Percentiles rank a stretch among this genome's conserved stretches.
Evolutionary conservation across 2,113 vertebrate species (phyloP).

Genomic region (Stomatorhinus ivindoensis): DNA sequence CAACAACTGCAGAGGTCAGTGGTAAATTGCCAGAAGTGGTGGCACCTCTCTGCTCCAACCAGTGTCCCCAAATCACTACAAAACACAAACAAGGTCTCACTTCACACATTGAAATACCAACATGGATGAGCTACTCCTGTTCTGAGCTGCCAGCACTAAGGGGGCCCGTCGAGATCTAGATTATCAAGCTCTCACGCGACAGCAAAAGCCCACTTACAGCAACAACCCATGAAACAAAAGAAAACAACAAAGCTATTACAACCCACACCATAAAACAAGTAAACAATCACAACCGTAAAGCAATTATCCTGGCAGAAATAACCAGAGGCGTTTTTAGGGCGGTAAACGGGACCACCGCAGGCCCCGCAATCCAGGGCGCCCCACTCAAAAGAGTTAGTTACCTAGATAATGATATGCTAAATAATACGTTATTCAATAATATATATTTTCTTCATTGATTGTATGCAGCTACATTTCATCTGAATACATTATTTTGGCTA

Average conservation of each 20-base stretch:
- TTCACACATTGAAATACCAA: background rate
- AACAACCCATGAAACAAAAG: background rate
- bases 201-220: background rate
- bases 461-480: background rate
- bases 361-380: background rate
- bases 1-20: background rate
- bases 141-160: background rate
- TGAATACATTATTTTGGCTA: background rate
- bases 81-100: background rate
- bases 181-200: background rate
- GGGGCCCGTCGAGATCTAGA: background rate
- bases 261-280: background rate
- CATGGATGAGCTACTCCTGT: background rate
- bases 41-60: background rate
- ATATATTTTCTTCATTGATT: too few species aligned
- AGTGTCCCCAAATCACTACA: background rate
- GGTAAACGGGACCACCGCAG: background rate
- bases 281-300: background rate
- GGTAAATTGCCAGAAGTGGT: background rate
- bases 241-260: background rate
- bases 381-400: background rate
- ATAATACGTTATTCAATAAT: background rate
- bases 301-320: background rate
- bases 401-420: background rate
- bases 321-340: background rate